phyloP scores from a whole-genome alignment of 2,113 vertebrate species.

The Caloenas nicobarica region DNA sequence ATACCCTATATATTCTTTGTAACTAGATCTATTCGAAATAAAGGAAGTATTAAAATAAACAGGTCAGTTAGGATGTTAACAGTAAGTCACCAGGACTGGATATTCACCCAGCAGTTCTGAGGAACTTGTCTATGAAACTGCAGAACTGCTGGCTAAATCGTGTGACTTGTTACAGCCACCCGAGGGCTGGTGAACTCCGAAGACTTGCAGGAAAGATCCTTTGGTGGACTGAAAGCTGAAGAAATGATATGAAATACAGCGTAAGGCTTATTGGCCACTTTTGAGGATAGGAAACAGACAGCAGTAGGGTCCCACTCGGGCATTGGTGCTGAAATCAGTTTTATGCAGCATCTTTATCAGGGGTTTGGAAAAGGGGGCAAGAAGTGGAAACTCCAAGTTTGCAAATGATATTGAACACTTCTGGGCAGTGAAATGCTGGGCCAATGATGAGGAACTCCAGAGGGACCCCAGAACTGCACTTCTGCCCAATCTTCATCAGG shows the following conservation, averaged over 20 bases:
- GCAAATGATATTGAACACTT: not conserved
- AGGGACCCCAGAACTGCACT: not conserved
- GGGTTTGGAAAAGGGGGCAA: not conserved
- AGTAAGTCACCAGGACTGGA: not conserved
- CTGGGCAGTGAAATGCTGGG: not conserved
- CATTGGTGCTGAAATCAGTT: not conserved
- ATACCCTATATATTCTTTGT: not conserved
- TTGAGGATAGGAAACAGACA: not conserved
- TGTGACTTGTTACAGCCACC: not conserved
- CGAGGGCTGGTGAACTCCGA: not conserved
- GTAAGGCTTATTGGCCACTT: not conserved
- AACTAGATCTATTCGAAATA: not conserved
- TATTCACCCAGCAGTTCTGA: not conserved
- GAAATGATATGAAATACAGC: not conserved
- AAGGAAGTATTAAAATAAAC: not conserved
- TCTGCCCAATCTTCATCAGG: not conserved
- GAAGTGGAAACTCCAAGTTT: not conserved
- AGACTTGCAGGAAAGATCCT: not conserved
- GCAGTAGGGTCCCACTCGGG: not conserved
- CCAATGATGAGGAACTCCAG: not conserved
- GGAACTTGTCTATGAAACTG: not conserved
- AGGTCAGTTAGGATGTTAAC: not conserved
- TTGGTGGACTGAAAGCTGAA: not conserved
- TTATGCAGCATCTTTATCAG: not conserved
- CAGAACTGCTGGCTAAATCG: not conserved